Conservation (phyloP, 2,888 invertebrate genomes). For the Alsophila aescularia region DNA sequence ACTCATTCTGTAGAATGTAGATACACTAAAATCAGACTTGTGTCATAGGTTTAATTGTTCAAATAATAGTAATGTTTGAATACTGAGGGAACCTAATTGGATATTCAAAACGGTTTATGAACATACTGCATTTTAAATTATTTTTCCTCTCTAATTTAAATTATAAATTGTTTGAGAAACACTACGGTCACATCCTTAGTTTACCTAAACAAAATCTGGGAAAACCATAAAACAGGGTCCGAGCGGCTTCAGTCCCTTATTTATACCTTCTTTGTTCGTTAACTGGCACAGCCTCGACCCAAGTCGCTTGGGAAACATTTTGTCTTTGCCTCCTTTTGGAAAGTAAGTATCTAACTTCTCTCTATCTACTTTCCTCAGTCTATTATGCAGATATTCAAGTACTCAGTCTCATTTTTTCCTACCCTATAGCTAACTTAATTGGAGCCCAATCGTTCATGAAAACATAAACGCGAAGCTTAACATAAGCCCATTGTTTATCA, state of each 20-base stretch:
- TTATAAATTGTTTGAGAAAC: not conserved
- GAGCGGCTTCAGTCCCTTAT: slow-evolving; percentile 14
- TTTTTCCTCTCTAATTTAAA: not conserved
- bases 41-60: too few relatives aligned
- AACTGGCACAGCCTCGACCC: slow-evolving; percentile 26
- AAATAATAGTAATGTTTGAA: not conserved
- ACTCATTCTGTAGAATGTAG: not conserved
- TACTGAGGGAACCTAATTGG: not conserved
- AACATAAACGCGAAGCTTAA: slow-evolving; percentile 13
- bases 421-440: not conserved
- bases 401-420: not conserved
- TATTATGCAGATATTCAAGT: slow-evolving; percentile 1
- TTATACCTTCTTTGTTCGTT: slow-evolving; percentile 26
- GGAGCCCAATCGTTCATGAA: slow-evolving; percentile 8
- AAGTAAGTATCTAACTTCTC: too few relatives aligned
- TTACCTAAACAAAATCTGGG: slow-evolving; percentile 3
- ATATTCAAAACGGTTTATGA: not conserved
- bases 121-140: too few relatives aligned
- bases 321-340: slow-evolving; percentile 19
- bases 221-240: slow-evolving; percentile 10
- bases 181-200: not conserved
- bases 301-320: slow-evolving; percentile 23
- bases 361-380: slow-evolving; percentile 4
- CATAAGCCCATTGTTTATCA: slow-evolving; percentile 22
- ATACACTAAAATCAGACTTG: not conserved